Percentiles rank a stretch among this genome's conserved stretches.
These are phyloP conservation scores for Megaceryle alcyon DNA, from an alignment of 2,797 vertebrate genomes.

Conservation along the genomic window DNA sequence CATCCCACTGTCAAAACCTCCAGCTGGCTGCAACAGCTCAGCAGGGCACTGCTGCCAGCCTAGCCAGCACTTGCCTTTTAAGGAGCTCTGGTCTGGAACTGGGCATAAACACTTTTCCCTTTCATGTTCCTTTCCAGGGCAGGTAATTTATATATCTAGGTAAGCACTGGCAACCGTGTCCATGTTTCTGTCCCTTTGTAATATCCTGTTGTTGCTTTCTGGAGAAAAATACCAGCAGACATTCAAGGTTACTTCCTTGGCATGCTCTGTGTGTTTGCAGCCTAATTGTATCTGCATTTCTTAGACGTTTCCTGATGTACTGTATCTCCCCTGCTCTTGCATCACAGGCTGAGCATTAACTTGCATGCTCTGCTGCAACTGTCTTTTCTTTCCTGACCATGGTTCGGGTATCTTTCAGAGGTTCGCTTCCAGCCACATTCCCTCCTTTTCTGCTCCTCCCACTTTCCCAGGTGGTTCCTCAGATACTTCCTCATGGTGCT, in stretches of 20 bases:
- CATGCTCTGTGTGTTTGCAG: slow-evolving; percentile 38
- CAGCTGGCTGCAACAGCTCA: not conserved
- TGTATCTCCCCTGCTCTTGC: slow-evolving; percentile 29
- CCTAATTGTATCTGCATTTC: slow-evolving; percentile 15
- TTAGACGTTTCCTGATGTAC: slow-evolving; percentile 39
- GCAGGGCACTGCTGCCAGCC: not conserved
- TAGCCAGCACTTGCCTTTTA: not conserved
- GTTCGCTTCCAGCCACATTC: not conserved
- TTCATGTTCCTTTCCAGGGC: not conserved
- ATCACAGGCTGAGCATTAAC: not conserved
- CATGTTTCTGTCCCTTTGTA: slow-evolving; percentile 28
- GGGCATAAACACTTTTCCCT: not conserved
- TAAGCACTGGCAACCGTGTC: slow-evolving; percentile 19
- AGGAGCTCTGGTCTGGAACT: not conserved
- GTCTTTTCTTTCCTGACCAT: not conserved
- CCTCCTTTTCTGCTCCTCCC: not conserved
- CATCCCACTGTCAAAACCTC: not conserved
- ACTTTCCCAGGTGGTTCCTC: not conserved
- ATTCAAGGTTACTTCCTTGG: slow-evolving; percentile 68
- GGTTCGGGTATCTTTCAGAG: not conserved
- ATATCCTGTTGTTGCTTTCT: slow-evolving; percentile 66
- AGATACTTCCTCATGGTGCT: not conserved
- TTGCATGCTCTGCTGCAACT: slow-evolving; percentile 23
- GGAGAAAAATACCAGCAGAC: slow-evolving; percentile 61
- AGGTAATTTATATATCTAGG: slow-evolving; percentile 44